These are phyloP conservation scores for Ailuropoda melanoleuca DNA, from an alignment of 2,113 vertebrate species.

Conservation along the genomic window DNA sequence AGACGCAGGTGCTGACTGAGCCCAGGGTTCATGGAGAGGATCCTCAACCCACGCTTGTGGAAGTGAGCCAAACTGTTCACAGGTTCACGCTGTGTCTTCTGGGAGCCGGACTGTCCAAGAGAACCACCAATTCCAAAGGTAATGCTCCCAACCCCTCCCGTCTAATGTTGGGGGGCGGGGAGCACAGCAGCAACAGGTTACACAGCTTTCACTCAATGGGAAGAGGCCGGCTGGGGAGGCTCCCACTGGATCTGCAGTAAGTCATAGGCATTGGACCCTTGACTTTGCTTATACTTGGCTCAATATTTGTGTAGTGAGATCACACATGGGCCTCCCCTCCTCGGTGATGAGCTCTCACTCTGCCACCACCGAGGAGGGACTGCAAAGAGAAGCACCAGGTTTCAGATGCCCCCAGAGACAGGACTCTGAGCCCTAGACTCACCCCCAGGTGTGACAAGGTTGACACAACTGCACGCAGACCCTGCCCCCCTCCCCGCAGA, in stretches of 20 bases:
- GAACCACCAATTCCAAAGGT: not conserved
- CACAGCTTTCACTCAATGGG: not conserved
- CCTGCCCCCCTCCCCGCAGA: not conserved
- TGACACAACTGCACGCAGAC: not conserved
- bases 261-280: not conserved
- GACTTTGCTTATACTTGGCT: conserved; percentile 35
- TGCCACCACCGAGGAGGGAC: not conserved
- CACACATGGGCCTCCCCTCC: conserved; percentile 46
- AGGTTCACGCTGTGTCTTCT: not conserved
- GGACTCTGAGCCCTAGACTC: not conserved
- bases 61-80: not conserved
- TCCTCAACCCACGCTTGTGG: not conserved
- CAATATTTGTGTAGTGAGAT: conserved; percentile 57
- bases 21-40: not conserved
- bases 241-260: not conserved
- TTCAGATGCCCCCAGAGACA: not conserved
- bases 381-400: not conserved
- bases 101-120: not conserved
- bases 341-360: not conserved
- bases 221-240: not conserved
- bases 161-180: not conserved
- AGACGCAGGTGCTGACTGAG: not conserved
- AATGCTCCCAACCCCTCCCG: not conserved
- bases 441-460: not conserved
- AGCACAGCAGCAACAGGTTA: not conserved